phyloP scores from a whole-genome alignment of 2,113 vertebrate species.

The Perca schrenkii region DNA sequence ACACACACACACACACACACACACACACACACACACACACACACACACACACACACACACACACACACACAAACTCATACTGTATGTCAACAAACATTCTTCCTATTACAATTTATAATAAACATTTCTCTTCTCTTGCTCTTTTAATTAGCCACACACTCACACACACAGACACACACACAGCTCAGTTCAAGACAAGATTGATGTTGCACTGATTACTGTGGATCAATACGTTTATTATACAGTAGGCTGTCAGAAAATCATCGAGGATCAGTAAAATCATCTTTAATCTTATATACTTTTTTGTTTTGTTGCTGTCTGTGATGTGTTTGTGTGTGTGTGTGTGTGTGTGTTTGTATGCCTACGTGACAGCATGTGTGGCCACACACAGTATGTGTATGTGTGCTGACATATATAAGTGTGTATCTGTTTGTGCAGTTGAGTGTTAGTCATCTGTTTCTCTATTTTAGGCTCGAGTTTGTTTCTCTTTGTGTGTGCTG shows the following conservation, averaged over 20 bases:
- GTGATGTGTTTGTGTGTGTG: neutral
- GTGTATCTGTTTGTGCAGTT: constrained; percentile 24
- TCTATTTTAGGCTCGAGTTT: constrained; percentile 59
- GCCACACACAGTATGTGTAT: constrained; percentile 5
- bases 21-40: neutral
- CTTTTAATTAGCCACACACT: constrained; percentile 10
- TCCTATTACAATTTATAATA: constrained; percentile 10
- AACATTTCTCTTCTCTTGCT: neutral
- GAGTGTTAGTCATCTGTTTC: constrained; percentile 53
- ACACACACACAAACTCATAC: neutral
- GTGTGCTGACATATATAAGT: constrained; percentile 3
- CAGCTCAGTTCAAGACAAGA: neutral
- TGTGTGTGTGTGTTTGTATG: constrained; percentile 12
- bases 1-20: neutral
- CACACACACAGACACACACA: constrained; percentile 11
- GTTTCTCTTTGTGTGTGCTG: constrained; percentile 45
- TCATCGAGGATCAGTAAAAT: neutral
- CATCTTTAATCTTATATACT: neutral
- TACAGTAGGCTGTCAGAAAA: neutral
- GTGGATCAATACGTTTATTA: constrained; percentile 25
- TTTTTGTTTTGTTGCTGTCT: neutral
- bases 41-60: neutral
- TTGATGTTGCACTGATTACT: constrained; percentile 37
- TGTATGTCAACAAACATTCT: constrained; percentile 34
- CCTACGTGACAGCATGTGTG: neutral